These are phyloP conservation scores for Xylocampa areola DNA, from an alignment of 2,888 invertebrate genomes.

Conservation along the genomic window DNA sequence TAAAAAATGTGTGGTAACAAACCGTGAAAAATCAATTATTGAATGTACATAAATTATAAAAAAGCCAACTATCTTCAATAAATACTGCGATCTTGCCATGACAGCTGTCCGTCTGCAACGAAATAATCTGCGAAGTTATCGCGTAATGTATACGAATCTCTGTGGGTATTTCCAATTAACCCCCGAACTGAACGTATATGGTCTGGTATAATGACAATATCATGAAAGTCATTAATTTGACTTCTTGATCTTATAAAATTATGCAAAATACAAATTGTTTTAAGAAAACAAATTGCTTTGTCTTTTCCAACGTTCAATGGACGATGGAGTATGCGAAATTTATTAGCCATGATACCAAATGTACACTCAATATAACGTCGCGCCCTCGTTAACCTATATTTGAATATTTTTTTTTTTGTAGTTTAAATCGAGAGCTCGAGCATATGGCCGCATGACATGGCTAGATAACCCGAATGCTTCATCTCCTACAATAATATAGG, in stretches of 20 bases:
- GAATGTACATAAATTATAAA: not conserved
- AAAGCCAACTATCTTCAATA: constrained; percentile 21
- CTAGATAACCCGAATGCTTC: constrained; percentile 46
- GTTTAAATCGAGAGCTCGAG: constrained; percentile 47
- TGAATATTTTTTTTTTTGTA: constrained; percentile 48
- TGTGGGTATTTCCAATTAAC: constrained; percentile 38
- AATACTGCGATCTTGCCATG: constrained; percentile 53
- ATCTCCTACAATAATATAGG: constrained; percentile 45
- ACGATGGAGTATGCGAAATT: constrained; percentile 47
- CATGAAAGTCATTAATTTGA: constrained; percentile 29
- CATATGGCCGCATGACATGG: constrained; percentile 52
- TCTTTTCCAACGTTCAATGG: constrained; percentile 45
- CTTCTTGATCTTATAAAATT: constrained; percentile 33
- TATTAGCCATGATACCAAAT: constrained; percentile 45
- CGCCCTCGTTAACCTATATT: constrained; percentile 42
- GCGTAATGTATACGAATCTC: constrained; percentile 47
- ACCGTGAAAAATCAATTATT: constrained; percentile 7
- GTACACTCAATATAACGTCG: constrained; percentile 51
- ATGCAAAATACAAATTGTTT: constrained; percentile 36
- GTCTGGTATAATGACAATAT: constrained; percentile 47
- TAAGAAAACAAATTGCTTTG: constrained; percentile 38
- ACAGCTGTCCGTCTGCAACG: constrained; percentile 44
- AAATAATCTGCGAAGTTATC: constrained; percentile 52
- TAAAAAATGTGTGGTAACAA: constrained; percentile 4
- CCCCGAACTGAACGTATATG: constrained; percentile 40